Conservation (phyloP, 2,797 vertebrate genomes). For the Oryzias sinensis region DNA sequence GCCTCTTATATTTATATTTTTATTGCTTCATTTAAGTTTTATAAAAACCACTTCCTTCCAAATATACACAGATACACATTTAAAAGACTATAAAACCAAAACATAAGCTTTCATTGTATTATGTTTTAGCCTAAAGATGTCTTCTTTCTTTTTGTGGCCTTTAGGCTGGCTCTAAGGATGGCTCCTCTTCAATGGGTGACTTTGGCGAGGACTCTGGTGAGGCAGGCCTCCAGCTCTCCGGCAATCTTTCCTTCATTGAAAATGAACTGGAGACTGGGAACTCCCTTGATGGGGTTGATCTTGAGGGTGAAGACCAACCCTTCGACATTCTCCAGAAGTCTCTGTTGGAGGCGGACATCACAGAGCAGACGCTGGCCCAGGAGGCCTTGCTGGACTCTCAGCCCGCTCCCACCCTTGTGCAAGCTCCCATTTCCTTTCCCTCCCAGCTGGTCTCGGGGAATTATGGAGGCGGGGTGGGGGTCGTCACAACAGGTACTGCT, state of each 20-base stretch:
- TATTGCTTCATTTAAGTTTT: too few species aligned
- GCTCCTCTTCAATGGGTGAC: constrained; percentile 82
- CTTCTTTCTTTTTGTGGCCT: constrained; percentile 14
- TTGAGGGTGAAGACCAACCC: constrained; percentile 91
- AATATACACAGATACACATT: too few species aligned
- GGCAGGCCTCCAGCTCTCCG: constrained; percentile 90
- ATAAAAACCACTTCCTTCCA: too few species aligned
- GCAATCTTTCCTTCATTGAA: constrained; percentile 95
- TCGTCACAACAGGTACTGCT: constrained; percentile 81
- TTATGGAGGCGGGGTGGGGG: constrained; percentile 86
- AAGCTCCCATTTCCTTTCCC: constrained; percentile 86
- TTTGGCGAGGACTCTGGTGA: constrained; percentile 81
- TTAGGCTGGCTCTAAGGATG: constrained; percentile 89
- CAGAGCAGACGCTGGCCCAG: constrained; percentile 96
- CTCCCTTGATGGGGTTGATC: constrained; percentile 88
- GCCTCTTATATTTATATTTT: too few species aligned
- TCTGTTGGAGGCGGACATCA: constrained; percentile 97
- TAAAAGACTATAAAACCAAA: background rate
- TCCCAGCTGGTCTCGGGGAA: constrained; percentile 94
- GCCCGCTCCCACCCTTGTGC: constrained; percentile 84
- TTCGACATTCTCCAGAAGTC: constrained; percentile 99
- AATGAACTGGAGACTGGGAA: constrained; percentile 87
- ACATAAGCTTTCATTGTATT: background rate
- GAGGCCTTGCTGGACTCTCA: constrained; percentile 95
- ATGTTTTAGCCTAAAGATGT: constrained; percentile 5